Percentiles rank a stretch among this genome's conserved stretches.
These are phyloP conservation scores for Myioborus miniatus DNA, from an alignment of 2,797 vertebrate genomes.

Conservation along the genomic window DNA sequence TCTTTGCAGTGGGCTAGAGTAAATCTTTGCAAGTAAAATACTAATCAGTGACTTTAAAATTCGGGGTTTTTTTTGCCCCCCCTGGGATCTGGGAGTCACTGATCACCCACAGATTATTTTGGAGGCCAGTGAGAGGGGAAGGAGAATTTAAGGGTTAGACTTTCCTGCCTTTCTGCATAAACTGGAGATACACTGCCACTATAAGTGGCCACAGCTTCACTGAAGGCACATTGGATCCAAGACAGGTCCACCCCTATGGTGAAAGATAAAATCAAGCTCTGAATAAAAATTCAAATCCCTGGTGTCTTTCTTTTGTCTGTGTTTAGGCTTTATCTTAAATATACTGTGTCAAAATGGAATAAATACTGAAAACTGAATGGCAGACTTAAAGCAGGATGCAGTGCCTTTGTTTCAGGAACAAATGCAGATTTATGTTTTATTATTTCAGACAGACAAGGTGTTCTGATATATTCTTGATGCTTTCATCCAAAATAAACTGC, in stretches of 20 bases:
- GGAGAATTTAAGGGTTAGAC: neutral
- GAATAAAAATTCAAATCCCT: neutral
- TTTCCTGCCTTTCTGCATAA: neutral
- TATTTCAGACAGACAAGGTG: neutral
- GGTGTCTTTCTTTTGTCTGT: neutral
- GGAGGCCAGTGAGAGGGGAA: neutral
- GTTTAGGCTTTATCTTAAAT: neutral
- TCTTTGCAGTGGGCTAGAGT: neutral
- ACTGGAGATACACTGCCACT: neutral
- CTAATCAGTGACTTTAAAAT: neutral
- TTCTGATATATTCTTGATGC: neutral
- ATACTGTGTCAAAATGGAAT: neutral
- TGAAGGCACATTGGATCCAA: neutral
- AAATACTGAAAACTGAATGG: neutral
- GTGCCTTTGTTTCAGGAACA: neutral
- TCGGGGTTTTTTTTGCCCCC: fast-evolving
- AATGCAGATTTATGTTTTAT: neutral
- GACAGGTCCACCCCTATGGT: neutral
- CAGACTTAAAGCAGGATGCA: neutral
- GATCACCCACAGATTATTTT: neutral
- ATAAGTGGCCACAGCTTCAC: neutral
- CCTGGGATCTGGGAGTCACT: neutral
- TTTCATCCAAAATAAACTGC: neutral
- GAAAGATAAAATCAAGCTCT: neutral
- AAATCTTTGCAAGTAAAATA: neutral